phyloP scores from a whole-genome alignment of 2,797 vertebrate species.

The Alosa sapidissima region DNA sequence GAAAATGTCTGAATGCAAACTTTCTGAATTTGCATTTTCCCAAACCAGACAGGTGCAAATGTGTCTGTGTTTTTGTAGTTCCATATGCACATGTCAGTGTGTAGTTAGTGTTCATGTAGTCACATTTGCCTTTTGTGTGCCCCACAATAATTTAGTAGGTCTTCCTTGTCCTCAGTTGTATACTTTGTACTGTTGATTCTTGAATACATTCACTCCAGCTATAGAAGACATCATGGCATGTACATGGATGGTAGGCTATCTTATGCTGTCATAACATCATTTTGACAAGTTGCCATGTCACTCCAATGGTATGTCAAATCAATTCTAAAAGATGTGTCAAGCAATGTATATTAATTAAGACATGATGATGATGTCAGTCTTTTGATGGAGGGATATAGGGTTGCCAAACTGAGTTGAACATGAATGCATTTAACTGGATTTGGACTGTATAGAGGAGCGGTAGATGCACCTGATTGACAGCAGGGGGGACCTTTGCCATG shows the following conservation, averaged over 20 bases:
- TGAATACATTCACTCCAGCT: neutral
- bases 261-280: neutral
- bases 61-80: neutral
- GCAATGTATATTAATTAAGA: neutral
- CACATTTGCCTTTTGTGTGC: neutral
- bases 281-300: neutral
- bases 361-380: neutral
- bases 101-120: neutral
- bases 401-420: neutral
- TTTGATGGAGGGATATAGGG: neutral
- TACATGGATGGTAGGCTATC: neutral
- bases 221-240: neutral
- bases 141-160: neutral
- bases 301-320: too few species aligned
- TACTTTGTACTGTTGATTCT: neutral
- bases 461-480: conserved; percentile 73
- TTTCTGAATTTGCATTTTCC: neutral
- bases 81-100: neutral
- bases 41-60: neutral
- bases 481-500: conserved; percentile 69
- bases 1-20: neutral
- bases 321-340: neutral
- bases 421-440: neutral
- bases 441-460: neutral
- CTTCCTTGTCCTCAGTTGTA: neutral